Evolutionary conservation across 1,140 invertebrate genomes (phyloP), one percentile per base, ranked within the genome.

Genomic region (Neodiprion lecontei): DNA sequence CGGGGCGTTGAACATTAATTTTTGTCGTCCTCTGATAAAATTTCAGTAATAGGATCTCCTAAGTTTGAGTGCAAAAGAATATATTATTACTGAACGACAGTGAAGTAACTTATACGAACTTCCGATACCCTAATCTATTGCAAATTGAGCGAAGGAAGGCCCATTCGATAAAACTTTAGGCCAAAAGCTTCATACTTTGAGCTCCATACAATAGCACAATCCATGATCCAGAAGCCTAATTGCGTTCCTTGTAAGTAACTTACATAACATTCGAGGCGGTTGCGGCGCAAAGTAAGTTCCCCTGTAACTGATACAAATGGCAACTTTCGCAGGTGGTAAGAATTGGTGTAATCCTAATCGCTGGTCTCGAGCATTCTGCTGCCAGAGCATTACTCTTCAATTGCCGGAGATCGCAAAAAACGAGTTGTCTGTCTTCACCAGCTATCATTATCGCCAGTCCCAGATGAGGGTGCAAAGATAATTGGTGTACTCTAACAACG

Each of bases 401-500:
- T 78, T 93, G 89, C 23, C 91, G 89, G 53, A 93, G 88, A 80
- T 93, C 91, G 78, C 92, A 91, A 21, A 89, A 89, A 11, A 93
- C 90, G 1, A 95, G 83, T 48, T 90, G 87, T 53, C 93, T 89
- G n/a, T 92, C 91, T 74, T 91, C 89, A 1, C 92, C 92, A 48
- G 91, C 91, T 76, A 94, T 92, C 87, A 94, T 91, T 47, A 95
- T 83, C n/a, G 91, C 91, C 28, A 91, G 82, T 66, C 90, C 90
- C 14, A 94, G 79, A 2, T 89, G 86, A 11, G 87, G 80, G 61
- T 93, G 88, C 12, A 92, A 81, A 1, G 90, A 88, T 50, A 95
- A 90, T 77, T 93, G 92, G 74, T 93, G 91, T 3, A 95, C 90
- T 67, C 89, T 88, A 69, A 89, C 90, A 21, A 94, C 89, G 1